phyloP scores from a whole-genome alignment of 2,888 invertebrate species.

The Caenorhabditis uteleia region DNA sequence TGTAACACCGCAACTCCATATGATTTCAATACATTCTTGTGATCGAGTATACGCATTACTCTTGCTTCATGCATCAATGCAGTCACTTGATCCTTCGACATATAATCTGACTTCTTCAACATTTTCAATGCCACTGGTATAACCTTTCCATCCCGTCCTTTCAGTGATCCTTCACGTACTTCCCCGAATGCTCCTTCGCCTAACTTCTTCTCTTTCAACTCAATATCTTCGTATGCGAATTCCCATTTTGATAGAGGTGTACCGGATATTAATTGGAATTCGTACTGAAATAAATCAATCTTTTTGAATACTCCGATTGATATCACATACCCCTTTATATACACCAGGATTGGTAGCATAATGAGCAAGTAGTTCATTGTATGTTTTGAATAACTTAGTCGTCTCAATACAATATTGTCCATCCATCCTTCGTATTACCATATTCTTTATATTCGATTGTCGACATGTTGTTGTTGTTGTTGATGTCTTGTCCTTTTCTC shows the following conservation, averaged over 20 bases:
- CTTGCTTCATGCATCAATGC: slow-evolving; percentile 11
- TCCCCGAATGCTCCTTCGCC: slow-evolving; percentile 20
- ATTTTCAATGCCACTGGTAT: slow-evolving; percentile 10
- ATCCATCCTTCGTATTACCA: slow-evolving; percentile 6
- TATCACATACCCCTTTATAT: too few relatives aligned
- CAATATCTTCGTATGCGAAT: slow-evolving; percentile 17
- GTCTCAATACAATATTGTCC: slow-evolving; percentile 14
- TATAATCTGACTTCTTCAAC: slow-evolving; percentile 1
- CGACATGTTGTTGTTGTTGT: too few relatives aligned
- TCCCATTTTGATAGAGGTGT: slow-evolving; percentile 16
- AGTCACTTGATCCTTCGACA: neutral
- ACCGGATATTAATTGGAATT: slow-evolving; percentile 11
- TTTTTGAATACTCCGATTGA: too few relatives aligned
- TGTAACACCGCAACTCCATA: slow-evolving; percentile 7
- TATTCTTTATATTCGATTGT: slow-evolving; percentile 1
- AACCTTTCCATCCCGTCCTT: neutral
- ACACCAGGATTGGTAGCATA: too few relatives aligned
- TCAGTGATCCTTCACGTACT: slow-evolving; percentile 5
- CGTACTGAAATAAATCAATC: slow-evolving; percentile 6
- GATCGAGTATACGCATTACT: slow-evolving; percentile 7
- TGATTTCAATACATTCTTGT: slow-evolving; percentile 6
- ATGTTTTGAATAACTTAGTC: slow-evolving; percentile 4
- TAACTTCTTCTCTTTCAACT: slow-evolving; percentile 13
- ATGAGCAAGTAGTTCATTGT: slow-evolving; percentile 12
- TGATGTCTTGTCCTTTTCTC: too few relatives aligned